Percentiles rank a stretch among this genome's conserved stretches.
phyloP scores from a whole-genome alignment of 1,140 invertebrate species.

The Pachyrhynchus sulphureomaculatus region DNA sequence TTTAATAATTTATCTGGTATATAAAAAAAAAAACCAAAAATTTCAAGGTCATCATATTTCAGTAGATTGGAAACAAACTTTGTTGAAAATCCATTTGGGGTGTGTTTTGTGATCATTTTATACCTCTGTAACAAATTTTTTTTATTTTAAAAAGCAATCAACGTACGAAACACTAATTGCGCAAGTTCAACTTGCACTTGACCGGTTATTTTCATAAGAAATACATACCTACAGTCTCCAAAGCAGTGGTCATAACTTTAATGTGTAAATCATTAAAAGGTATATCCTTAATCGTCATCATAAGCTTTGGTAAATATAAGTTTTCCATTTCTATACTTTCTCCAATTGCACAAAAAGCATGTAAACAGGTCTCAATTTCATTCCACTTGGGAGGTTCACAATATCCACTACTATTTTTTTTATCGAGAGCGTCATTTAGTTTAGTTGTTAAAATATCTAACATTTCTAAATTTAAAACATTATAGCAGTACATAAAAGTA shows the following conservation, averaged over 20 bases:
- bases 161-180: too few species aligned
- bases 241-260: constrained; percentile 64
- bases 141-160: too few species aligned
- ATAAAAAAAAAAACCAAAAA: too few species aligned
- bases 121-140: too few species aligned
- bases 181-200: too few species aligned
- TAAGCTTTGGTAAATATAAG: constrained; percentile 63
- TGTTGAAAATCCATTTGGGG: too few species aligned
- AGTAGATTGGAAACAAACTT: too few species aligned
- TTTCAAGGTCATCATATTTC: too few species aligned
- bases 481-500: constrained; percentile 84
- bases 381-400: constrained; percentile 56
- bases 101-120: too few species aligned
- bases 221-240: constrained; percentile 68
- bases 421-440: constrained; percentile 56
- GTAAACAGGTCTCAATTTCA: constrained; percentile 76
- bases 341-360: constrained; percentile 77
- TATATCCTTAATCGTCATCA: constrained; percentile 67
- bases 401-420: constrained; percentile 43
- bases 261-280: constrained; percentile 63
- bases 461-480: constrained; percentile 70
- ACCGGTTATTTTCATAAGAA: too few species aligned
- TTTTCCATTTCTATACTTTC: constrained; percentile 71
- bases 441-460: constrained; percentile 64
- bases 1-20: too few species aligned